phyloP scores from a whole-genome alignment of 2,888 invertebrate genomes.

The Apotomis capreana region DNA sequence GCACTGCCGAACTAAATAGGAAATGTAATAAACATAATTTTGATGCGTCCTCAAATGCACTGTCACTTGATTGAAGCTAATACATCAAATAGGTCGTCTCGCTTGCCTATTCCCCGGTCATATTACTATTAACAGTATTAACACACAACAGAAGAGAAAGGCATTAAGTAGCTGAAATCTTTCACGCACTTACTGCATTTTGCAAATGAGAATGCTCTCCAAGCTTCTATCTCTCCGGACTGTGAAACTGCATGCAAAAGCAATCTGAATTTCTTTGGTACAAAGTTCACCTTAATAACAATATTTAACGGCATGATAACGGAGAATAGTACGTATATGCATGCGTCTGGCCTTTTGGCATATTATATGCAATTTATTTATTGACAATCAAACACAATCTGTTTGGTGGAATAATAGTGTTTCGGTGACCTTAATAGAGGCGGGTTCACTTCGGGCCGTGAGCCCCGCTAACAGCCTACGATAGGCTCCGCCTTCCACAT shows the following conservation, averaged over 20 bases:
- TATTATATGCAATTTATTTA: constrained; percentile 27
- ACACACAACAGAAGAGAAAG: neutral
- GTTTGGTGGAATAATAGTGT: neutral
- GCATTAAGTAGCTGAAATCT: neutral
- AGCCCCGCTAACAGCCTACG: no score
- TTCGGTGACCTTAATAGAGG: no score
- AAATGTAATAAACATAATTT: neutral
- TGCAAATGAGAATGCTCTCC: neutral
- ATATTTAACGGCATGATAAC: neutral
- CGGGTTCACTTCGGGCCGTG: no score
- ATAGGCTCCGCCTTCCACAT: no score
- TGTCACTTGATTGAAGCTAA: neutral
- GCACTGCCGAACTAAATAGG: no score
- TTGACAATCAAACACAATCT: constrained; percentile 15
- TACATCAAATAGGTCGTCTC: constrained; percentile 25
- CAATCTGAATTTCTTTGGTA: neutral
- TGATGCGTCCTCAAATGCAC: neutral
- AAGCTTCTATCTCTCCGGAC: neutral
- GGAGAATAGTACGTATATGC: neutral
- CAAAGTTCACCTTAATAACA: neutral
- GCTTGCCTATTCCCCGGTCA: constrained; percentile 2
- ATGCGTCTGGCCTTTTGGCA: neutral
- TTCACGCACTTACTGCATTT: neutral
- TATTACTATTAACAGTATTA: neutral
- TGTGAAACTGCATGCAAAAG: neutral